phyloP scores from a whole-genome alignment of 2,113 vertebrate genomes.

The Eudyptes chrysolophus region DNA sequence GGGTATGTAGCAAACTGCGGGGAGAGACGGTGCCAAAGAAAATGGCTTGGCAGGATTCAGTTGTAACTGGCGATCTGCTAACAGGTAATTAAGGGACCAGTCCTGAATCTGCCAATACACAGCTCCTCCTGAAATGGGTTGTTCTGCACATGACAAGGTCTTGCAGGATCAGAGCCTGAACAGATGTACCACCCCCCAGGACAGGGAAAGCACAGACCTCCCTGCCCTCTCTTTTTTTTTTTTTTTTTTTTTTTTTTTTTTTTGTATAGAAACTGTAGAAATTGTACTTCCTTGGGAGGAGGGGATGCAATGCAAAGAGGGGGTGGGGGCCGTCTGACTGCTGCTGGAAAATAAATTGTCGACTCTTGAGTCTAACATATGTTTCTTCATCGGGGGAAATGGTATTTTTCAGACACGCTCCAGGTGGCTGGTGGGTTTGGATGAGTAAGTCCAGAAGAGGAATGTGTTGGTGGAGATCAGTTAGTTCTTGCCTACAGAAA shows the following conservation, averaged over 20 bases:
- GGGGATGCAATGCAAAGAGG: neutral
- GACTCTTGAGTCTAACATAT: neutral
- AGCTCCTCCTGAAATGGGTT: neutral
- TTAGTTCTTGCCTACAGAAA: neutral
- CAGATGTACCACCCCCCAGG: neutral
- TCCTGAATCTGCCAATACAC: neutral
- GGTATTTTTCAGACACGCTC: neutral
- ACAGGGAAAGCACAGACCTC: neutral
- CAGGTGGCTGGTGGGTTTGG: constrained; percentile 45
- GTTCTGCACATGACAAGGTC: neutral
- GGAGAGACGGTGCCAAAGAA: neutral
- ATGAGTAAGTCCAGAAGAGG: neutral
- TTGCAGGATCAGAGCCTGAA: neutral
- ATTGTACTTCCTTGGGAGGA: neutral
- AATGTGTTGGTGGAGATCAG: neutral
- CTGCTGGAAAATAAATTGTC: neutral
- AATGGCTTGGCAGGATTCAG: neutral
- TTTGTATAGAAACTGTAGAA: neutral
- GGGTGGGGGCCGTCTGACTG: neutral
- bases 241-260: neutral
- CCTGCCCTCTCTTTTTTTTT: accelerated
- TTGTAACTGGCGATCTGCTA: neutral
- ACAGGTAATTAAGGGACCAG: neutral
- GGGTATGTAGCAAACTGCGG: neutral
- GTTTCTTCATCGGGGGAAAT: neutral